These are phyloP conservation scores for Hippocampus comes DNA, from an alignment of 2,113 vertebrate genomes.

Conservation along the genomic window DNA sequence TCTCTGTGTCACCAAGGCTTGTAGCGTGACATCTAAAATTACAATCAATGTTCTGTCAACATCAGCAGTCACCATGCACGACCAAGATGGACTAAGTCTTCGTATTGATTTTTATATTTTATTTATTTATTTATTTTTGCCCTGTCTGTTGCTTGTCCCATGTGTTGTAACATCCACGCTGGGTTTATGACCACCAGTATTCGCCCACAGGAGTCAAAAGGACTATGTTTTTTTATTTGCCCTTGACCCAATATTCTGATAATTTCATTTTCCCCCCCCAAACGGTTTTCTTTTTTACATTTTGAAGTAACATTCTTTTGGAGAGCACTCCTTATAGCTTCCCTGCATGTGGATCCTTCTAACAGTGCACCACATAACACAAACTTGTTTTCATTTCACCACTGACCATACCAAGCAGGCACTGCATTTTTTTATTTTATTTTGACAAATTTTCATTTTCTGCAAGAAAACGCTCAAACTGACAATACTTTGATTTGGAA, in stretches of 20 bases:
- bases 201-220: constrained; percentile 11
- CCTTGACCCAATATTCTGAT: neutral
- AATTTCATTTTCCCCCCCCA: too few species aligned
- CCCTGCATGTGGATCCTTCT: too few species aligned
- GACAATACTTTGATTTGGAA: neutral
- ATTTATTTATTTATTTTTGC: neutral
- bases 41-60: constrained; percentile 1
- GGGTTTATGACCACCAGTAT: constrained; percentile 27
- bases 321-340: too few species aligned
- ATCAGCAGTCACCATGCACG: constrained; percentile 2
- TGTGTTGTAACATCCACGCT: constrained; percentile 25
- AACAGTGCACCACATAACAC: too few species aligned
- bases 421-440: too few species aligned
- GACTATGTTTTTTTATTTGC: neutral
- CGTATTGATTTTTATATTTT: neutral
- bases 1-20: constrained; percentile 10
- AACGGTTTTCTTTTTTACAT: too few species aligned
- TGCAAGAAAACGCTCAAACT: neutral
- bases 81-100: neutral
- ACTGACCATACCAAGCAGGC: neutral
- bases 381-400: neutral
- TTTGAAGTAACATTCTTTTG: too few species aligned
- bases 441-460: too few species aligned
- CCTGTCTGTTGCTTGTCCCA: constrained; percentile 16
- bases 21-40: constrained; percentile 13